Evolutionary conservation across 2,888 invertebrate species (phyloP).

Genomic region (Epirrita christyi): DNA sequence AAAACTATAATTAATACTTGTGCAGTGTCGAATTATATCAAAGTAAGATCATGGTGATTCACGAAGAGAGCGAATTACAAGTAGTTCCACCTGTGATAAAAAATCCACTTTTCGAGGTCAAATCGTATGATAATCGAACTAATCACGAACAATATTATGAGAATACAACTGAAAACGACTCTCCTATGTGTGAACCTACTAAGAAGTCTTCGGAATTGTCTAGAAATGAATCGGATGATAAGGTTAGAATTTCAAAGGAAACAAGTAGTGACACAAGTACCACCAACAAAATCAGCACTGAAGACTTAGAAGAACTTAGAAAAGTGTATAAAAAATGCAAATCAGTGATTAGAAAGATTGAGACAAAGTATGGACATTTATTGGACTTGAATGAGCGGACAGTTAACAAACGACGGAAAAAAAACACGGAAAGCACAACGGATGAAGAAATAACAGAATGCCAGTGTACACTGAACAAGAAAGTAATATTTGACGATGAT

Average conservation of each 20-base stretch:
- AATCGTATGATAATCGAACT: constrained; percentile 57
- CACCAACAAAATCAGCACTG: constrained; percentile 44
- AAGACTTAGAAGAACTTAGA: constrained; percentile 65
- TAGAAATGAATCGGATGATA: constrained; percentile 5
- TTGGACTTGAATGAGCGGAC: constrained; percentile 47
- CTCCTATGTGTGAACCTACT: background rate
- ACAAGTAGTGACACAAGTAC: constrained; percentile 24
- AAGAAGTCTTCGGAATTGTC: constrained; percentile 8
- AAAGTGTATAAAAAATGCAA: constrained; percentile 67
- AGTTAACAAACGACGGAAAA: constrained; percentile 21
- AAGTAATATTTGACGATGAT: constrained; percentile 72
- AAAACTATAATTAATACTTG: constrained; percentile 24
- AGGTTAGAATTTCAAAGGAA: constrained; percentile 30
- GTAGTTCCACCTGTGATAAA: constrained; percentile 44
- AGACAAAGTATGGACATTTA: constrained; percentile 72
- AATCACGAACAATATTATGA: constrained; percentile 57
- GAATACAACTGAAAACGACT: constrained; percentile 14
- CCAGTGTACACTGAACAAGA: constrained; percentile 60
- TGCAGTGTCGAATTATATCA: constrained; percentile 2
- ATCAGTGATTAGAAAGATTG: constrained; percentile 65
- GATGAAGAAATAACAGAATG: constrained; percentile 50
- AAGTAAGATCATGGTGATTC: constrained; percentile 54
- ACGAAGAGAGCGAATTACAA: constrained; percentile 48
- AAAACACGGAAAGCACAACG: constrained; percentile 23
- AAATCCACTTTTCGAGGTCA: constrained; percentile 44